These are phyloP conservation scores for Balaeniceps rex DNA, from an alignment of 2,113 vertebrate species.

Conservation along the genomic window DNA sequence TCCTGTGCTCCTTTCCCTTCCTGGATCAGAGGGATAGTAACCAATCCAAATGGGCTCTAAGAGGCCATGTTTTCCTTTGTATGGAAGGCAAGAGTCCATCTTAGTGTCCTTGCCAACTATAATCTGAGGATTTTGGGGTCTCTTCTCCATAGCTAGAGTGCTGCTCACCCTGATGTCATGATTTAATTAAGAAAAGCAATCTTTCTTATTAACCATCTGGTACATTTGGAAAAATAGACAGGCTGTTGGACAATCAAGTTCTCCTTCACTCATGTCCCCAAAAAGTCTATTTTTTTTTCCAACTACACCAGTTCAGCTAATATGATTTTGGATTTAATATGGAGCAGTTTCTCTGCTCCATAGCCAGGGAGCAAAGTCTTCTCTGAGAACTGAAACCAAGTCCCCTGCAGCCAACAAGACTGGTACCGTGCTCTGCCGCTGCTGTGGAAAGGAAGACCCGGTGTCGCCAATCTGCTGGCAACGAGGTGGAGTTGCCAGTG, in stretches of 20 bases:
- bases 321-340: too few species aligned
- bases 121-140: not conserved
- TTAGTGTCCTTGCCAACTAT: not conserved
- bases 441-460: not conserved
- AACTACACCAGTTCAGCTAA: not conserved
- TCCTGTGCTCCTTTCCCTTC: not conserved
- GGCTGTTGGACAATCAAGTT: not conserved
- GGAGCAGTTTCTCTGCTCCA: not conserved
- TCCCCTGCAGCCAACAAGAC: not conserved
- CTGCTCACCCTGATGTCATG: accelerated
- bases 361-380: not conserved
- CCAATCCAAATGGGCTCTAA: not conserved
- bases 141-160: not conserved
- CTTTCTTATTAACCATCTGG: not conserved
- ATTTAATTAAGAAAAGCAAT: not conserved
- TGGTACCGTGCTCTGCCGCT: not conserved
- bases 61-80: not conserved
- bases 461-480: not conserved
- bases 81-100: not conserved
- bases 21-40: not conserved
- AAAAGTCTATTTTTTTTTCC: not conserved
- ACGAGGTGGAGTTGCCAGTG: not conserved
- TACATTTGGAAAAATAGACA: not conserved
- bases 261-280: not conserved
- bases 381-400: not conserved